Conservation (phyloP, 2,888 invertebrate species). For the Hesperia comma region DNA sequence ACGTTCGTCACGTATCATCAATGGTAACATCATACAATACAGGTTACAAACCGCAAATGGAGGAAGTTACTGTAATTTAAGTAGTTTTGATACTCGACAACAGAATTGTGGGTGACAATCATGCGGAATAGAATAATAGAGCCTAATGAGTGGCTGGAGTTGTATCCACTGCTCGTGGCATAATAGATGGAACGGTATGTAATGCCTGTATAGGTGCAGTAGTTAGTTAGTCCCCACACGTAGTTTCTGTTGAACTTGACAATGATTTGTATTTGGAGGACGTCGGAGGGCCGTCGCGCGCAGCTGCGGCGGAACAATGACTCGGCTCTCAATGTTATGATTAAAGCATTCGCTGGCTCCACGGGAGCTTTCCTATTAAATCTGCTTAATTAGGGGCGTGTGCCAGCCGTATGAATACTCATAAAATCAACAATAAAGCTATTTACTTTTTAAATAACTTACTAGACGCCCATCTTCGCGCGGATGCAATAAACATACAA, state of each 20-base stretch:
- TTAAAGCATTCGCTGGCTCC: conserved; percentile 49
- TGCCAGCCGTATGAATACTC: conserved; percentile 6
- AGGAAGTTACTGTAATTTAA: conserved; percentile 54
- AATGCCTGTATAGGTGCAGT: conserved; percentile 14
- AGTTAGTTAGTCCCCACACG: conserved; percentile 55
- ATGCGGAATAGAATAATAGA: conserved; percentile 24
- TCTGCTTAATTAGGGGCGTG: conserved; percentile 41
- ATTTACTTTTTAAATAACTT: conserved; percentile 15
- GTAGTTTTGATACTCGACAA: conserved; percentile 23
- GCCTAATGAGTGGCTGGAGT: conserved; percentile 18
- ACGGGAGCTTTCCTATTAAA: conserved; percentile 41
- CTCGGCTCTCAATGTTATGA: conserved; percentile 56
- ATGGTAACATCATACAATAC: conserved; percentile 36
- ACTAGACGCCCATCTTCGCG: too few species aligned
- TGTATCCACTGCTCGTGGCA: conserved; percentile 17
- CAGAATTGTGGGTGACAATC: conserved; percentile 15
- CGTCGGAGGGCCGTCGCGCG: conserved; percentile 53
- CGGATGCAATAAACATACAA: too few species aligned
- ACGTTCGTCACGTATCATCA: conserved; percentile 39
- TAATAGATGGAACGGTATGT: conserved; percentile 20
- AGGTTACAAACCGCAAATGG: conserved; percentile 55
- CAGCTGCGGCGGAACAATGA: conserved; percentile 70
- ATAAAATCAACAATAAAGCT: conserved; percentile 5
- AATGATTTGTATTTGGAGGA: conserved; percentile 69
- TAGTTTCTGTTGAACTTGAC: conserved; percentile 68